Conservation (phyloP, 2,113 vertebrate genomes). For the Elaphurus davidianus region DNA sequence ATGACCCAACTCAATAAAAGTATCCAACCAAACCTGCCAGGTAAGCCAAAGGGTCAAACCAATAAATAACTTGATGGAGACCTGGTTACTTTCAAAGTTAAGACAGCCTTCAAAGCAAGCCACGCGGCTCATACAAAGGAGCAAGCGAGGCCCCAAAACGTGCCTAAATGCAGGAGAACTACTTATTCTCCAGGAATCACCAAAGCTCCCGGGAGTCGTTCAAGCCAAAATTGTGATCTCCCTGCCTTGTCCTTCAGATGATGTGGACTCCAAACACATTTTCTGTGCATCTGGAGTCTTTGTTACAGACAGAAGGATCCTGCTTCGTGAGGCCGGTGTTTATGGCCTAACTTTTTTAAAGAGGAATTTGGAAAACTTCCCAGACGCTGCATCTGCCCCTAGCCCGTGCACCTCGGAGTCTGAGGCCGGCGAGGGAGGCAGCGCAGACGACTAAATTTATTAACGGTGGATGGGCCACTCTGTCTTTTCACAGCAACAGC, state of each 20-base stretch:
- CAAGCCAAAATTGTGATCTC: conserved; percentile 26
- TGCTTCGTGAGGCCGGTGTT: conserved; percentile 44
- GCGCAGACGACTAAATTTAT: conserved; percentile 74
- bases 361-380: conserved; percentile 78
- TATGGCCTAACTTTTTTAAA: conserved; percentile 68
- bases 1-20: neutral
- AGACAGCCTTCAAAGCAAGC: neutral
- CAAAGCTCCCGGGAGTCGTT: neutral
- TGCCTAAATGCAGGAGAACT: neutral
- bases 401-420: conserved; percentile 58
- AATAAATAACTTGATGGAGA: neutral
- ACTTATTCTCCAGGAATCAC: neutral
- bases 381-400: conserved; percentile 78
- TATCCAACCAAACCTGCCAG: neutral
- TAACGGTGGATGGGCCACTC: conserved; percentile 72
- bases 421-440: conserved; percentile 21
- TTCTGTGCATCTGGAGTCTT: conserved; percentile 68
- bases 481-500: conserved; percentile 70
- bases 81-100: neutral
- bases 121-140: neutral
- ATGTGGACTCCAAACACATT: conserved; percentile 39
- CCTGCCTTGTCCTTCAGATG: conserved; percentile 37
- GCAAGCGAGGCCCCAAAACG: neutral
- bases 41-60: neutral
- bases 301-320: conserved; percentile 70